These are phyloP conservation scores for Parambassis ranga DNA, from an alignment of 2,797 vertebrate species.

Conservation along the genomic window DNA sequence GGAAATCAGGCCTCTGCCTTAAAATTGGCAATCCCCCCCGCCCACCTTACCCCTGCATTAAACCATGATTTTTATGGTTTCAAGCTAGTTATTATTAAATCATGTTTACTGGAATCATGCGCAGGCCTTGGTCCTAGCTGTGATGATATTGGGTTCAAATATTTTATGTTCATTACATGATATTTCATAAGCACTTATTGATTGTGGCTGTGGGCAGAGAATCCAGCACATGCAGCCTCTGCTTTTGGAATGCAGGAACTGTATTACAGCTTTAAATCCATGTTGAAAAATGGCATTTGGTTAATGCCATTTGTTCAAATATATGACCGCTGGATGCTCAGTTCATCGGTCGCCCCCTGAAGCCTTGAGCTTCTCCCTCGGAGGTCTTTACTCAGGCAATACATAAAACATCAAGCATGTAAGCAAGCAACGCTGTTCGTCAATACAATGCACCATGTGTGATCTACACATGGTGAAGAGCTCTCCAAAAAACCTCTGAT, in stretches of 20 bases:
- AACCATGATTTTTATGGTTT: conserved; percentile 70
- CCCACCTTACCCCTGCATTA: conserved; percentile 25
- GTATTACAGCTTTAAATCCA: conserved; percentile 6
- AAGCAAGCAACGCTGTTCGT: conserved; percentile 41
- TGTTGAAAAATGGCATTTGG: conserved; percentile 8
- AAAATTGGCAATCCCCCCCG: conserved; percentile 59
- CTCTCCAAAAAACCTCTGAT: conserved; percentile 52
- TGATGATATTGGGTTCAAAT: conserved; percentile 1
- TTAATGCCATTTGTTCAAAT: conserved; percentile 24
- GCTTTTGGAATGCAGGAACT: conserved; percentile 16
- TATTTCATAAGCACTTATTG: conserved; percentile 62
- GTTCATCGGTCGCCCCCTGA: conserved; percentile 18
- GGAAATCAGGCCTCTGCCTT: conserved; percentile 76
- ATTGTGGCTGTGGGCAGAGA: conserved; percentile 42
- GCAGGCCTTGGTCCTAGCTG: conserved; percentile 30
- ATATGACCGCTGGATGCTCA: conserved; percentile 21
- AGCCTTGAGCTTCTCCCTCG: conserved; percentile 31
- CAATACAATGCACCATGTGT: conserved; percentile 52
- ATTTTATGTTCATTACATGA: conserved; percentile 62
- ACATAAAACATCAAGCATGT: conserved; percentile 58
- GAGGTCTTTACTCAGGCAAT: conserved; percentile 54
- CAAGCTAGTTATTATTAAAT: conserved; percentile 65
- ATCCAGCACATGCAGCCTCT: conserved; percentile 6
- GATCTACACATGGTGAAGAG: conserved; percentile 61
- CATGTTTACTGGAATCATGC: conserved; percentile 57